phyloP scores from a whole-genome alignment of 2,797 vertebrate species.

The Sternarchorhynchus goeldii region DNA sequence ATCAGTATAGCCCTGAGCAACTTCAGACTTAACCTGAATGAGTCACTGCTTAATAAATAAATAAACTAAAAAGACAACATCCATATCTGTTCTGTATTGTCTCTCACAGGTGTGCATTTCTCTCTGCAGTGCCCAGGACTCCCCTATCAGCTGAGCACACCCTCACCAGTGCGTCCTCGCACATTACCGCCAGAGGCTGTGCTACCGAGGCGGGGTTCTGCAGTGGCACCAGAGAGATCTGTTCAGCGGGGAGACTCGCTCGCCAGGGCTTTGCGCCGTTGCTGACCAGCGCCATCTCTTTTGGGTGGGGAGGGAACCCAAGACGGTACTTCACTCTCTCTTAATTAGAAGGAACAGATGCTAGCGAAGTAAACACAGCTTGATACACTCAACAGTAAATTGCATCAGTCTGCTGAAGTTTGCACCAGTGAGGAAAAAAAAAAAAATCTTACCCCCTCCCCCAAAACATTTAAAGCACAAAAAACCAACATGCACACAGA shows the following conservation, averaged over 20 bases:
- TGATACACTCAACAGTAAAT: slow-evolving; percentile 58
- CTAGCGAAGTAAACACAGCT: slow-evolving; percentile 58
- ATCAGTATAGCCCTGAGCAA: no score
- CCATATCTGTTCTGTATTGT: no score
- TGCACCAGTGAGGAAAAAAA: slow-evolving; percentile 36
- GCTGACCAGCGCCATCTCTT: slow-evolving; percentile 36
- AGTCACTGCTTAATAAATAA: no score
- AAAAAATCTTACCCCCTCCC: slow-evolving; percentile 36
- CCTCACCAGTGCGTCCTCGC: neutral
- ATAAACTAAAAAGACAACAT: no score
- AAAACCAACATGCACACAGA: slow-evolving; percentile 25
- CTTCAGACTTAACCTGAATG: no score
- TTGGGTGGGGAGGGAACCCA: slow-evolving; percentile 39
- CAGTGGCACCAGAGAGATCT: neutral
- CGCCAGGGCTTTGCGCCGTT: slow-evolving; percentile 17
- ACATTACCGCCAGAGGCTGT: neutral
- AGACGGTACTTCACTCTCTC: slow-evolving; percentile 46
- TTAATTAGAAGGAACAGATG: slow-evolving; percentile 62
- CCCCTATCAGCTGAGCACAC: no score
- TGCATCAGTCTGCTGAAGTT: slow-evolving; percentile 47
- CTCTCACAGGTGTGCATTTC: no score
- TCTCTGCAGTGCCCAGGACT: no score
- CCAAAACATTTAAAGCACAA: slow-evolving; percentile 44
- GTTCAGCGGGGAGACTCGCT: slow-evolving; percentile 22
- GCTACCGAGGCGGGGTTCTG: neutral